Conservation (phyloP, 2,888 invertebrate species). For the Norana najaformis region DNA sequence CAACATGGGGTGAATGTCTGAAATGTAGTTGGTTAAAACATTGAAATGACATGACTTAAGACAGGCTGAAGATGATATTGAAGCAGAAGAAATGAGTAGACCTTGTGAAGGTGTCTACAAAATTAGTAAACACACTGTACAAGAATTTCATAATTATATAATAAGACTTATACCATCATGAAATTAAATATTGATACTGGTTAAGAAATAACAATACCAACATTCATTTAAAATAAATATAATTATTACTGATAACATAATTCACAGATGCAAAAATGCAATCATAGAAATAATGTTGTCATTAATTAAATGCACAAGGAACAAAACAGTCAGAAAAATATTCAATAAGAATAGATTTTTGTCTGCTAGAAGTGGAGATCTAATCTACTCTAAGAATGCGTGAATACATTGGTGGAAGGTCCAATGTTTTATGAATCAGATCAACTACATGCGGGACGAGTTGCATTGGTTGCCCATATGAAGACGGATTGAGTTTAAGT, state of each 20-base stretch:
- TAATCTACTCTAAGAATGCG: neutral
- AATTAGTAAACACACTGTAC: neutral
- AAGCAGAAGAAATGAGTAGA: neutral
- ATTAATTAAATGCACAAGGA: no score
- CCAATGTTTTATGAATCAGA: neutral
- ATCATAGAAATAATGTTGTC: no score
- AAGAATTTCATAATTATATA: neutral
- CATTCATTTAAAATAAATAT: neutral
- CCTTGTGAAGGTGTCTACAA: neutral
- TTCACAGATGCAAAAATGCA: neutral
- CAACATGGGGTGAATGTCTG: no score
- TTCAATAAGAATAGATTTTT: no score
- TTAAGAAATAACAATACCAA: neutral
- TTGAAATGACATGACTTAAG: neutral
- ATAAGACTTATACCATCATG: neutral
- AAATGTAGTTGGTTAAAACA: no score
- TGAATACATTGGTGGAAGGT: neutral
- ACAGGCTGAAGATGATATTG: neutral
- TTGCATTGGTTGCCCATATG: no score
- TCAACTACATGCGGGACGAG: no score
- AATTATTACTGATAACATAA: neutral
- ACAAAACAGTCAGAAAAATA: no score
- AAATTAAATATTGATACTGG: neutral
- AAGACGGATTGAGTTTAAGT: no score
- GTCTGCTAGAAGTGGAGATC: neutral